Percentiles rank a stretch among this genome's conserved stretches.
phyloP scores from a whole-genome alignment of 2,113 vertebrate species.

The Nothobranchius kuhntae region DNA sequence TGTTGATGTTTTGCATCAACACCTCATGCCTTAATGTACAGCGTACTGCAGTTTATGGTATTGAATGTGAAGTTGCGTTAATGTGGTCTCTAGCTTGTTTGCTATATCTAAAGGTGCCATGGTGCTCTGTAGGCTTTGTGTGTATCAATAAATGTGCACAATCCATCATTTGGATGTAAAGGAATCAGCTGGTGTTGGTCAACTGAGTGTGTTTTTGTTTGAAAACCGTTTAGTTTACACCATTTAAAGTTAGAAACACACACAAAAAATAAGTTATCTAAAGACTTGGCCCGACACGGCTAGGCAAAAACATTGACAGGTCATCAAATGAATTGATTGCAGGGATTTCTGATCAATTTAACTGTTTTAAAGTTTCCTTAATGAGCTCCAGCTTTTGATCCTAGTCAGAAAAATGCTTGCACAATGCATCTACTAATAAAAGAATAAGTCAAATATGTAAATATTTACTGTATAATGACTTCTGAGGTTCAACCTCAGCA shows the following conservation, averaged over 20 bases:
- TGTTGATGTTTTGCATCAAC: conserved; percentile 63
- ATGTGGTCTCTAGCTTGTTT: conserved; percentile 63
- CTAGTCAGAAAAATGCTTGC: conserved; percentile 26
- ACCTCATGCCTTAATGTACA: conserved; percentile 84
- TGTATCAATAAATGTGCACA: conserved; percentile 57
- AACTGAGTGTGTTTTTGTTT: conserved; percentile 30
- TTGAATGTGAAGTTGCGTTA: conserved; percentile 65
- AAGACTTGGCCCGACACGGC: conserved; percentile 40
- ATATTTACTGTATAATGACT: conserved; percentile 49
- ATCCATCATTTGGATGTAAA: conserved; percentile 57
- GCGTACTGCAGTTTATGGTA: conserved; percentile 64
- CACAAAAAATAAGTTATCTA: conserved; percentile 19
- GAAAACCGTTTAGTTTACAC: conserved; percentile 37
- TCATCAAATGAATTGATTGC: conserved; percentile 60
- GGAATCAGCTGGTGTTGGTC: conserved; percentile 31
- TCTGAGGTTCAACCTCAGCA: conserved; percentile 39
- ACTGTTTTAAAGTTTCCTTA: conserved; percentile 47
- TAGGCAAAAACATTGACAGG: conserved; percentile 29
- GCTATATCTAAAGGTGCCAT: conserved; percentile 57
- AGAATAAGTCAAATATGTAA: conserved; percentile 57
- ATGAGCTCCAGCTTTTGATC: conserved; percentile 39
- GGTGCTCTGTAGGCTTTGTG: conserved; percentile 59
- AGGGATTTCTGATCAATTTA: conserved; percentile 65
- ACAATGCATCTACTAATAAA: conserved; percentile 7
- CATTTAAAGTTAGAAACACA: conserved; percentile 15